Percentiles rank a stretch among this genome's conserved stretches.
Conservation (phyloP, 2,797 vertebrate genomes). For the Tragopan temminckii region DNA sequence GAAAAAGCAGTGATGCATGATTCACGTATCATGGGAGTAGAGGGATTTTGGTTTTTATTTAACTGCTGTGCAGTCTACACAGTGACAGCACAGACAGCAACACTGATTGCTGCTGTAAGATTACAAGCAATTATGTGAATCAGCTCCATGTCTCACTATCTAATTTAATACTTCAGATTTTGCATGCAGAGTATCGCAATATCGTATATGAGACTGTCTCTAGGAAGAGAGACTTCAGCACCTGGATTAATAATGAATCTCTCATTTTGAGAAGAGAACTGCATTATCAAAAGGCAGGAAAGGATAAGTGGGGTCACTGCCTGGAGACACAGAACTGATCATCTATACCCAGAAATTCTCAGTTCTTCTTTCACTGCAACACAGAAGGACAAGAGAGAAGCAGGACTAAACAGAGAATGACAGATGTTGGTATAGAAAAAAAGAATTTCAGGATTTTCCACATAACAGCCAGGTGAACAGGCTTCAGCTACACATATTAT, state of each 20-base stretch:
- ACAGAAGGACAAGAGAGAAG: not conserved
- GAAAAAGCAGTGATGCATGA: not conserved
- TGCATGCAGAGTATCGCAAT: not conserved
- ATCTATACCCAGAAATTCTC: not conserved
- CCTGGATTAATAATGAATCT: not conserved
- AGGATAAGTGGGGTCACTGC: not conserved
- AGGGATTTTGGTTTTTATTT: not conserved
- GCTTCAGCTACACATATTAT: not conserved
- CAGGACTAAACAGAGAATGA: not conserved
- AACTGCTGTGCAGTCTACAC: not conserved
- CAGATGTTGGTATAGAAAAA: not conserved
- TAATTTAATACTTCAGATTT: not conserved
- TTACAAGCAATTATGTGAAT: not conserved
- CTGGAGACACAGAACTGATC: not conserved
- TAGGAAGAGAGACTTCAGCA: not conserved
- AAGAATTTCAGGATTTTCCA: not conserved
- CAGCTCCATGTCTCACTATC: not conserved
- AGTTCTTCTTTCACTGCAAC: not conserved
- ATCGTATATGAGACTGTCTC: not conserved
- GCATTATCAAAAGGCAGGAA: not conserved
- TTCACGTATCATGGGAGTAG: not conserved
- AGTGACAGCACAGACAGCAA: slow-evolving; percentile 1
- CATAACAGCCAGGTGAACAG: not conserved
- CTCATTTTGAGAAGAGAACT: not conserved
- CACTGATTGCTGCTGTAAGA: not conserved